Conservation (phyloP, 1,140 invertebrate species). For the Nixonia krombeini region DNA sequence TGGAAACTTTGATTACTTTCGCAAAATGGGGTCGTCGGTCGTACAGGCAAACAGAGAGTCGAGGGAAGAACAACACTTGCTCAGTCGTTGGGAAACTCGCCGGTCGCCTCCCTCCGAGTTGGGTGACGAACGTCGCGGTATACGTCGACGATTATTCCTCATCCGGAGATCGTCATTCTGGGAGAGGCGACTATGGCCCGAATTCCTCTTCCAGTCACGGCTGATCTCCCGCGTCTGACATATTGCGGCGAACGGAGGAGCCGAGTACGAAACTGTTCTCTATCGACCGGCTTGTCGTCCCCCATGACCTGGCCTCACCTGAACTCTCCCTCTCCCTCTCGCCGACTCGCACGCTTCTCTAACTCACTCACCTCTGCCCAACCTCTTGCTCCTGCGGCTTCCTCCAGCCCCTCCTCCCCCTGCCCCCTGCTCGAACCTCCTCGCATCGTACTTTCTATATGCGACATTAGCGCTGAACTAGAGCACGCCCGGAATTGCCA, state of each 20-base stretch:
- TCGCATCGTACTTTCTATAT: too few relatives aligned
- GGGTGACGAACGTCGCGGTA: too few relatives aligned
- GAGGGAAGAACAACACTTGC: too few relatives aligned
- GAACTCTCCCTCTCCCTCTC: constrained; percentile 54
- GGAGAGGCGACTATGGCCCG: too few relatives aligned
- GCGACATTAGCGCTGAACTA: too few relatives aligned
- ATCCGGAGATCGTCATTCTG: too few relatives aligned
- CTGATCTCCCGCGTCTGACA: too few relatives aligned
- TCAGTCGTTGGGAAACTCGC: too few relatives aligned
- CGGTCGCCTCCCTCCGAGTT: too few relatives aligned
- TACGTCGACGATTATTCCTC: too few relatives aligned
- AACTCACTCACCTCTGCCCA: constrained; percentile 55
- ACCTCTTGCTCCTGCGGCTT: constrained; percentile 30
- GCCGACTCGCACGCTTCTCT: constrained; percentile 28
- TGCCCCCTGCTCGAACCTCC: not conserved
- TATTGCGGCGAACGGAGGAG: constrained; percentile 17
- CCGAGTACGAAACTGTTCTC: constrained; percentile 43
- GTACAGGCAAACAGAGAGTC: not conserved
- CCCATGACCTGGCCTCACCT: constrained; percentile 71
- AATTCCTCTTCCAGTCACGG: too few relatives aligned
- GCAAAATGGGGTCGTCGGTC: not conserved
- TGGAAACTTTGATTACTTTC: not conserved
- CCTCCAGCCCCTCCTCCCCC: constrained; percentile 4
- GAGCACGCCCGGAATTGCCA: too few relatives aligned
- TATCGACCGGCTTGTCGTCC: constrained; percentile 64